These are phyloP conservation scores for Rhodophaea formosa DNA, from an alignment of 2,888 invertebrate species.

Conservation along the genomic window DNA sequence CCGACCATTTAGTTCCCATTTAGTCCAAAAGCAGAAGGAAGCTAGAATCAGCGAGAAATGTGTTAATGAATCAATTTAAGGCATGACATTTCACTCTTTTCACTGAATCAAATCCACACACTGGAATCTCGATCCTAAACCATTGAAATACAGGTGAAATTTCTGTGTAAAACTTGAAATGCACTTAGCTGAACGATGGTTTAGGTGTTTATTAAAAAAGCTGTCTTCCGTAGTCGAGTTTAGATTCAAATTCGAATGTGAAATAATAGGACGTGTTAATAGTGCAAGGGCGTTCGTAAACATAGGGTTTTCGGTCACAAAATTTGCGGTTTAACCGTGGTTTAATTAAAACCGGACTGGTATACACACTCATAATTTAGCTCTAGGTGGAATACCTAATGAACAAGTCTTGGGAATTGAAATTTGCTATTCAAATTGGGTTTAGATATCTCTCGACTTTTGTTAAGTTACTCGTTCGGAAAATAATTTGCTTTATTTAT, in stretches of 20 bases:
- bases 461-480: too few species aligned
- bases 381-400: constrained; percentile 28
- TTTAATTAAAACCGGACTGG: constrained; percentile 49
- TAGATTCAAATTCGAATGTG: not conserved
- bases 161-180: not conserved
- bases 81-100: constrained; percentile 7
- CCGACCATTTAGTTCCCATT: not conserved
- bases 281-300: constrained; percentile 26
- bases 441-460: not conserved
- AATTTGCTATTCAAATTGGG: constrained; percentile 12
- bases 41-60: not conserved
- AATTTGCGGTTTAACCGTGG: constrained; percentile 52
- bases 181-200: not conserved
- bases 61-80: constrained; percentile 15
- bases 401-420: constrained; percentile 20
- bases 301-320: constrained; percentile 45
- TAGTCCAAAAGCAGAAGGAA: not conserved
- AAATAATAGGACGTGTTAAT: constrained; percentile 20
- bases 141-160: not conserved
- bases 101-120: not conserved
- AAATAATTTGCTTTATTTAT: too few species aligned
- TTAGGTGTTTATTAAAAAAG: not conserved
- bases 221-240: not conserved
- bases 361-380: constrained; percentile 29
- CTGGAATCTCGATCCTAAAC: not conserved